Conservation (phyloP, 2,888 invertebrate species). For the Microplitis deprimator region DNA sequence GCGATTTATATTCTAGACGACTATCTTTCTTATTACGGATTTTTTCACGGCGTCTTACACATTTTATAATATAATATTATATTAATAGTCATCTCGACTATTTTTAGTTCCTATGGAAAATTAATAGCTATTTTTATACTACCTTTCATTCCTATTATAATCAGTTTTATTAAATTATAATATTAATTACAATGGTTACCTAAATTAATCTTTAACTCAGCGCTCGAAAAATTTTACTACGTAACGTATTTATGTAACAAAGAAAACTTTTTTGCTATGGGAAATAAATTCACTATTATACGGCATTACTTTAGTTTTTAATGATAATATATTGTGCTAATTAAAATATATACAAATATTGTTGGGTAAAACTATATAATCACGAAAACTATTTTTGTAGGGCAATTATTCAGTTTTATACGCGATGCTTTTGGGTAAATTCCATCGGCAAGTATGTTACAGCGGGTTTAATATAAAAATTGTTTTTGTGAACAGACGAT, state of each 20-base stretch:
- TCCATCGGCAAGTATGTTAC: too few relatives aligned
- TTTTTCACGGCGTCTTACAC: constrained; percentile 13
- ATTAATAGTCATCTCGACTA: constrained; percentile 14
- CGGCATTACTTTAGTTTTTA: background rate
- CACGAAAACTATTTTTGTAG: too few relatives aligned
- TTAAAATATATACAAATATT: background rate
- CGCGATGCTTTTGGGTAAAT: too few relatives aligned
- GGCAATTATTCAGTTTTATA: too few relatives aligned
- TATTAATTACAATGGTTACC: too few relatives aligned
- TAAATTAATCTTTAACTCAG: too few relatives aligned
- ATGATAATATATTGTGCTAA: background rate
- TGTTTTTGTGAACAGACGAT: too few relatives aligned
- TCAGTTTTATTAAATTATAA: background rate
- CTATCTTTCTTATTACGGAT: constrained; percentile 8
- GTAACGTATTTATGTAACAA: background rate
- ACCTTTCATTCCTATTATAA: background rate
- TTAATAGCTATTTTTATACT: background rate
- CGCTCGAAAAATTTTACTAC: background rate
- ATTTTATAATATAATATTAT: background rate
- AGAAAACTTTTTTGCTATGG: background rate
- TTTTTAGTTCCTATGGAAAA: constrained; percentile 1
- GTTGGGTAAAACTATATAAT: background rate
- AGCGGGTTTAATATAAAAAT: too few relatives aligned
- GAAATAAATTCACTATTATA: background rate
- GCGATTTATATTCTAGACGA: constrained; percentile 45